Conservation (phyloP, 2,797 vertebrate genomes). For the Urocyon cinereoargenteus region DNA sequence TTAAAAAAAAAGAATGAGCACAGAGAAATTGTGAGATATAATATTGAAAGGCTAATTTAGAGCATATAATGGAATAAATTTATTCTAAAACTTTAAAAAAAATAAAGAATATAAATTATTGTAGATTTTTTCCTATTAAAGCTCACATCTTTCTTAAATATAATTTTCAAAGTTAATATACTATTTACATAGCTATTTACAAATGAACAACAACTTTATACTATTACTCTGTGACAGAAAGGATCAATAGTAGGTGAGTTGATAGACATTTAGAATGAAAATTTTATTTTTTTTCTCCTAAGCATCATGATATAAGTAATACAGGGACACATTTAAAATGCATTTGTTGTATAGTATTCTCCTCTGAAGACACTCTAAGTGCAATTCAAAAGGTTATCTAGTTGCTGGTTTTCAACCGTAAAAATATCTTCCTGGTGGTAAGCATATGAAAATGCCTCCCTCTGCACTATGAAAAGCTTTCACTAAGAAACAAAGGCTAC, state of each 20-base stretch:
- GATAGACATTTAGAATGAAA: neutral
- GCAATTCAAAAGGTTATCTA: neutral
- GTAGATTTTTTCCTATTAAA: neutral
- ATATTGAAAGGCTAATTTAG: too few species aligned
- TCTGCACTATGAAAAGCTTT: neutral
- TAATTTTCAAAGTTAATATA: neutral
- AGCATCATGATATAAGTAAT: neutral
- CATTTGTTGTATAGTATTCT: neutral
- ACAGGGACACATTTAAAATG: neutral
- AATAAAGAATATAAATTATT: neutral
- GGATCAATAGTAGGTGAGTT: neutral
- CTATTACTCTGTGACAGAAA: neutral
- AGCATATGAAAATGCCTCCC: neutral
- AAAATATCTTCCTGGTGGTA: neutral
- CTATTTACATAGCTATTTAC: neutral
- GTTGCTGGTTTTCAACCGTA: neutral
- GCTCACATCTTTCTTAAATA: neutral
- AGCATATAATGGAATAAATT: too few species aligned
- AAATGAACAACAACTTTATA: neutral
- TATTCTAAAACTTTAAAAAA: too few species aligned
- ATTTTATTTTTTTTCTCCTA: neutral
- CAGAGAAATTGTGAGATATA: too few species aligned
- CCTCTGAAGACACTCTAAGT: neutral
- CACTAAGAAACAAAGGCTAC: neutral
- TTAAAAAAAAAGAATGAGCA: too few species aligned